phyloP scores from a whole-genome alignment of 1,140 invertebrate species.

The Neotoxoptera formosana region DNA sequence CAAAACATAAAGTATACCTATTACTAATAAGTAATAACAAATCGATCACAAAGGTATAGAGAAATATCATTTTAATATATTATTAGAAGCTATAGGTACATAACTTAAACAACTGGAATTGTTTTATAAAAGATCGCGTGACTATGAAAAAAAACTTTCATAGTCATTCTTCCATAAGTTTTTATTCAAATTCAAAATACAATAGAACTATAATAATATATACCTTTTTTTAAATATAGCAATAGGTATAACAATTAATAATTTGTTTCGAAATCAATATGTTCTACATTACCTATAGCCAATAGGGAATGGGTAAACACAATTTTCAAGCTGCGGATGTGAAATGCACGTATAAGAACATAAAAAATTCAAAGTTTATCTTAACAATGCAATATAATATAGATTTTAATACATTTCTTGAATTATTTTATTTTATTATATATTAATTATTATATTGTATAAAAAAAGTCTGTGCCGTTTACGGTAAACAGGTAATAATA shows the following conservation, averaged over 20 bases:
- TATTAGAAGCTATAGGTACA: too few relatives aligned
- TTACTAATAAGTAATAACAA: neutral
- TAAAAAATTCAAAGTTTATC: neutral
- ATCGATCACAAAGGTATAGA: neutral
- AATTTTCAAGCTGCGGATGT: neutral
- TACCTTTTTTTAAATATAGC: neutral
- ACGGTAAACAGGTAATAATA: neutral
- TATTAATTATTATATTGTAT: too few relatives aligned
- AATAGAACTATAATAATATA: conserved; percentile 39
- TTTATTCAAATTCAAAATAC: conserved; percentile 35
- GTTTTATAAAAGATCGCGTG: neutral
- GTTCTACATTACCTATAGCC: neutral
- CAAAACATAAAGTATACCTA: neutral
- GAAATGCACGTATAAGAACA: neutral
- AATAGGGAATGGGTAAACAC: neutral
- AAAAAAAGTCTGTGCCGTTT: too few relatives aligned
- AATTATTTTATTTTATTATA: neutral
- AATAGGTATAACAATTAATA: neutral
- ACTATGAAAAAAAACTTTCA: neutral
- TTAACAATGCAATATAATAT: neutral
- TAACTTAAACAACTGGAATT: neutral
- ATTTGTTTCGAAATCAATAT: neutral
- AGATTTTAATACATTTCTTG: neutral
- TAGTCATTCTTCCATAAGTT: neutral
- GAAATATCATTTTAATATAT: too few relatives aligned